These are phyloP conservation scores for Monoplex corrugatus DNA, from an alignment of 2,888 invertebrate genomes.

Conservation along the genomic window DNA sequence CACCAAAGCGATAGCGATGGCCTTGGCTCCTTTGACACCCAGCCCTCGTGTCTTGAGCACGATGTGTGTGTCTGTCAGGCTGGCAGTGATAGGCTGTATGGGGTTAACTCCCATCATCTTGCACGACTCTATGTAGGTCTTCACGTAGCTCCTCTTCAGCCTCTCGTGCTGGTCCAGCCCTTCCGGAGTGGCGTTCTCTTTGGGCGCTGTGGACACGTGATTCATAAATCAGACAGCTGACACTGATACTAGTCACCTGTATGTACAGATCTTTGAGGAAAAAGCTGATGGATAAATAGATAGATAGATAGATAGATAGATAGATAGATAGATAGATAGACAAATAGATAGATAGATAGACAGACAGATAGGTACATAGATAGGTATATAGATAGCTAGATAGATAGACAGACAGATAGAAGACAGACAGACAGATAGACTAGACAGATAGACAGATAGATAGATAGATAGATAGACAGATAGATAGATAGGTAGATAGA, in stretches of 20 bases:
- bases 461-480: background rate
- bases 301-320: no score
- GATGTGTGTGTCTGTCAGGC: constrained; percentile 62
- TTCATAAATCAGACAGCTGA: no score
- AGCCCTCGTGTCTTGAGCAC: constrained; percentile 68
- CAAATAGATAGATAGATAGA: no score
- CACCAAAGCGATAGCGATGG: constrained; percentile 71
- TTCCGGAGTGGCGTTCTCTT: constrained; percentile 47
- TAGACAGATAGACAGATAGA: background rate
- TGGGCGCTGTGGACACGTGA: background rate
- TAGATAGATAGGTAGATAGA: background rate
- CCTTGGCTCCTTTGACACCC: constrained; percentile 69
- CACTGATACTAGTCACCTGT: no score
- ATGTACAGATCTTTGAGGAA: no score
- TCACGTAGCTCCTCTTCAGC: constrained; percentile 56
- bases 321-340: no score
- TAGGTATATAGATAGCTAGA: no score
- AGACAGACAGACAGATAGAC: background rate
- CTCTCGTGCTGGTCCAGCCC: constrained; percentile 56
- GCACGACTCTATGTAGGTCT: constrained; percentile 66
- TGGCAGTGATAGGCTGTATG: constrained; percentile 61
- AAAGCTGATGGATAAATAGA: no score
- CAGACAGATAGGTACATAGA: no score
- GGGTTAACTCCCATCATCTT: constrained; percentile 64
- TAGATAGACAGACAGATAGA: background rate